phyloP scores from a whole-genome alignment of 2,888 invertebrate species.

The Xestia ashworthii region DNA sequence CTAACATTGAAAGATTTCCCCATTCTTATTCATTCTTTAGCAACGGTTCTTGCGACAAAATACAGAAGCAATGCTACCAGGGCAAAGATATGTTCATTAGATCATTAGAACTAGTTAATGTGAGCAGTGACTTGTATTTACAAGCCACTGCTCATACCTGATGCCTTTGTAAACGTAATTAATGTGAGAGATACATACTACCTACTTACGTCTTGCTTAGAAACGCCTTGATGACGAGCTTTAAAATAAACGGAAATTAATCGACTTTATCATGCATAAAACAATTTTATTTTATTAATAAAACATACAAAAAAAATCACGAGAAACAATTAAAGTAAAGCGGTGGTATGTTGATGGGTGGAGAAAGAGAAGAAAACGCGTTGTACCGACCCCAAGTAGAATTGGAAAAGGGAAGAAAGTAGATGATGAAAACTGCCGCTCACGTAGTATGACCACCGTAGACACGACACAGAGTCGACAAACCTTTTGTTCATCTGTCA shows the following conservation, averaged over 20 bases:
- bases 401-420: no score
- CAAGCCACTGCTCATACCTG: constrained; percentile 29
- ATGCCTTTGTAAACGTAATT: constrained; percentile 53
- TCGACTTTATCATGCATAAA: not conserved
- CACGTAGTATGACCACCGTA: no score
- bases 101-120: constrained; percentile 38
- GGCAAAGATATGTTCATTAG: constrained; percentile 37
- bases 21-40: not conserved
- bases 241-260: not conserved
- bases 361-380: no score
- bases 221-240: not conserved
- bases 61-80: constrained; percentile 35
- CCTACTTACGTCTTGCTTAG: constrained; percentile 2
- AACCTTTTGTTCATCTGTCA: no score
- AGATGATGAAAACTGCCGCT: no score
- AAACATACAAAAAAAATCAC: no score
- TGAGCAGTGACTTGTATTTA: constrained; percentile 32
- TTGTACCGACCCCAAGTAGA: no score
- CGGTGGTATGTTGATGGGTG: no score
- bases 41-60: not conserved
- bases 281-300: not conserved
- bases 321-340: no score
- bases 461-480: no score
- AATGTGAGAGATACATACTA: constrained; percentile 23
- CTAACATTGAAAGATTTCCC: not conserved